Evolutionary conservation across 2,113 vertebrate species (phyloP).

Genomic region (Stercorarius parasiticus): DNA sequence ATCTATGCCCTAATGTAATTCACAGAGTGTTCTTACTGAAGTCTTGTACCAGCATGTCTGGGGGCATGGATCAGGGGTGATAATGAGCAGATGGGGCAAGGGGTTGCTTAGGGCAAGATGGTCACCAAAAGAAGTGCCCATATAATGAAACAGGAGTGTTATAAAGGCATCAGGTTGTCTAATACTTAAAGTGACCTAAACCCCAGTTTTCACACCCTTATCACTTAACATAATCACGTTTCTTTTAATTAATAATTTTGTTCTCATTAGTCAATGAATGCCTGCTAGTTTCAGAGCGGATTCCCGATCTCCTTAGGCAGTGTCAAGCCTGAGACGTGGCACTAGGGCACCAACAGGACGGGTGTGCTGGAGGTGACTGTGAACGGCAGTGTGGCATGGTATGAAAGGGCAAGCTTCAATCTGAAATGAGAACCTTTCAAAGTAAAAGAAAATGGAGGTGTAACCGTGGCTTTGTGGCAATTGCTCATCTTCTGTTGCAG

Average conservation of each 20-base stretch:
- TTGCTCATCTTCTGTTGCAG: not conserved
- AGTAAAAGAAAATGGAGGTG: not conserved
- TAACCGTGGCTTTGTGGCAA: not conserved
- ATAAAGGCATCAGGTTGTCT: not conserved
- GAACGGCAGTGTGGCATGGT: fast-evolving
- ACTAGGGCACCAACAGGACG: not conserved
- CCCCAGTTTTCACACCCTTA: not conserved
- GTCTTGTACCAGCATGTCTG: not conserved
- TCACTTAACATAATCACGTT: not conserved
- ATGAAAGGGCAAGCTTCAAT: not conserved
- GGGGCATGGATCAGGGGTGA: fast-evolving
- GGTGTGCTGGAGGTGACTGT: not conserved
- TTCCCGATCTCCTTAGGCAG: not conserved
- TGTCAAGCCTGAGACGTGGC: not conserved
- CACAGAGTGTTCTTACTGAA: not conserved
- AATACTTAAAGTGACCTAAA: not conserved
- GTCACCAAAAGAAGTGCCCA: fast-evolving
- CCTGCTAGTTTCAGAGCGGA: not conserved
- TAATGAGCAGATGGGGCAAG: not conserved
- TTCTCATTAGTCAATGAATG: not conserved
- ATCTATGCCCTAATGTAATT: not conserved
- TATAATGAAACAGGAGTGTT: not conserved
- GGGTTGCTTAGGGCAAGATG: not conserved
- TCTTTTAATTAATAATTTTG: not conserved
- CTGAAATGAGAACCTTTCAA: not conserved